Evolutionary conservation across 2,888 invertebrate genomes (phyloP), one percentile per base, ranked within the genome.

Genomic region (Eurois occulta): DNA sequence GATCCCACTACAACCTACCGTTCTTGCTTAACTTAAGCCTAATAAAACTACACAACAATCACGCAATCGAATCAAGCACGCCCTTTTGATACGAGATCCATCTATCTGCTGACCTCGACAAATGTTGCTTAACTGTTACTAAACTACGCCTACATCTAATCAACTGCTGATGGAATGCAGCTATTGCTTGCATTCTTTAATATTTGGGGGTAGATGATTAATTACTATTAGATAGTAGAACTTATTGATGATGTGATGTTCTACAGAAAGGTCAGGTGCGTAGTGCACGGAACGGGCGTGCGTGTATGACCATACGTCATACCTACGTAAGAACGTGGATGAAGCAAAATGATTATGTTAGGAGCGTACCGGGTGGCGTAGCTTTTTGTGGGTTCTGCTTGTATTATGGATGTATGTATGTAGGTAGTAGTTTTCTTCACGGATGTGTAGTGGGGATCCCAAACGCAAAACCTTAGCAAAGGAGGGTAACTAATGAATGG

Each of bases 111-210:
- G 85, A 85, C 85, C 87, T 87, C 75, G 85, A 35, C 75, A 70
- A 62, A 62, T 60, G 41, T 87, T 84, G 75, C 85, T 81, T 84
- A 87, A 87, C 81, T 64, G 74, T 68, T 74, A 84, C 80, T 73
- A 70, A 85, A 75, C 74, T 65, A 73, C 84, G 48, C 87, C 87
- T 84, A 84, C 84, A 64, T 73, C 28, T 64, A 74, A 83, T 86
- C 71, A 64, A 62, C 16, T 13, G n/a, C 11, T 77, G 43, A 3
- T 72, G 87, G 87, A 84, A 84, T 84, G 78, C 38, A 72, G 64
- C 8, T 76, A 46, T 60, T 58, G 48, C 43, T 66, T 28, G 35
- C 32, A 78, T 71, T 68, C 32, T 81, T 58, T 58, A 55, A 18
- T 28, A 66, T 48, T 43, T 60, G 2, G 16, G 3, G 4, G 43